Evolutionary conservation across 2,113 vertebrate genomes (phyloP).

Genomic region (Sporophila hypoxantha): DNA sequence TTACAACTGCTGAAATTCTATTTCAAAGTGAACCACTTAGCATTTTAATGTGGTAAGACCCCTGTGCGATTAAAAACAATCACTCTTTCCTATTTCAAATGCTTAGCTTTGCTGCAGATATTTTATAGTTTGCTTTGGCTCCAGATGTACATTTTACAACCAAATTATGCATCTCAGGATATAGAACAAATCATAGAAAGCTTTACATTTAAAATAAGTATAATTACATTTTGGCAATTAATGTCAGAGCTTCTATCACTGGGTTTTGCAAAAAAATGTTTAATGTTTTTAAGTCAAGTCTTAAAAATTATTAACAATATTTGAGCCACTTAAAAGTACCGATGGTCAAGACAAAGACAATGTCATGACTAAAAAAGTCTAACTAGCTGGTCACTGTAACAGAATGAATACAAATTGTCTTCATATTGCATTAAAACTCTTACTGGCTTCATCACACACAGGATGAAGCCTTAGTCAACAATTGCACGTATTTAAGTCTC

Average conservation of each 20-base stretch:
- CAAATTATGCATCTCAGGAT: slow-evolving; percentile 15
- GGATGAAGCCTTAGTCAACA: background rate
- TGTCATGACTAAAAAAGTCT: background rate
- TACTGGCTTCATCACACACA: background rate
- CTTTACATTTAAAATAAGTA: background rate
- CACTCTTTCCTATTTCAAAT: slow-evolving; percentile 29
- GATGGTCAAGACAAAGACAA: background rate
- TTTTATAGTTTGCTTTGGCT: slow-evolving; percentile 54
- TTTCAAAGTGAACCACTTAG: slow-evolving; percentile 34
- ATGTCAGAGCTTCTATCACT: background rate
- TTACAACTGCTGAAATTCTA: slow-evolving; percentile 32
- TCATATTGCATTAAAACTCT: background rate
- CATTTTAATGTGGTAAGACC: slow-evolving; percentile 49
- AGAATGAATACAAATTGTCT: background rate
- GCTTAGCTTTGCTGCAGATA: slow-evolving; percentile 42
- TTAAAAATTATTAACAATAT: background rate
- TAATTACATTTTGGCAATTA: background rate
- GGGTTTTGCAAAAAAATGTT: background rate
- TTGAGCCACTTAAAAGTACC: background rate
- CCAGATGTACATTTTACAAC: slow-evolving; percentile 35
- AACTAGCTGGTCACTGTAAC: background rate
- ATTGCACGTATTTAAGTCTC: background rate
- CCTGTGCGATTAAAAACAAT: slow-evolving; percentile 48
- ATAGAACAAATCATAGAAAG: slow-evolving; percentile 11
- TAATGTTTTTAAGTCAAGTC: background rate